Base-by-base conservation (phyloP, 2,113 vertebrate genomes). In the Megalops atlanticus region DNA sequence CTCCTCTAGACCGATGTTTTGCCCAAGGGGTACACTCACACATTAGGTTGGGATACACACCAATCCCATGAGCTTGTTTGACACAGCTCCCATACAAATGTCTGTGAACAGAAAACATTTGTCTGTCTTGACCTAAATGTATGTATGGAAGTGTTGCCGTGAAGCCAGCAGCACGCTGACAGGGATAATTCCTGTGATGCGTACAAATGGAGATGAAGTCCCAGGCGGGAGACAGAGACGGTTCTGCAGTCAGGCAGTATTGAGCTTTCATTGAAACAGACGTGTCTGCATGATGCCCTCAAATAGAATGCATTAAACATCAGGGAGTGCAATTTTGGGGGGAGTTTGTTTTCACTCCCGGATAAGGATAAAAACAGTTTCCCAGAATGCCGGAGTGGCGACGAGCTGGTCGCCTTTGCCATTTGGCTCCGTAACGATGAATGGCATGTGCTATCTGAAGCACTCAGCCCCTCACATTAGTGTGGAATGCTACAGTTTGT, bases 241-340 rank as follows among this genome's bases (percentile, higher is more conserved):
- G 58, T 64, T 64, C 24, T 64, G 24, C 10, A 64, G 58, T 64
- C 58, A 64, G 58, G 1, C 7, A 64, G 58, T 10, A n/a, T 31
- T 8, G 11, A 64, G 31, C n/a, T 64, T 64, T 64, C n/a, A 54
- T 54, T 54, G 18, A 2, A 54, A 54, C 49, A 54, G 49, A 54
- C 18, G 18, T 21, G 4, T 6, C 49, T 24, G 5, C 24, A 64
- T 64, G 58, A 64, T 64, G 24, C n/a, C 58, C 31, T 21, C 58
- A 64, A 64, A 64, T 64, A 64, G 58, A 64, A 64, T 64, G n/a
- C 58, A 64, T 64, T 27, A 64, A 64, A 31, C 58, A 64, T 64
- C 58, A 64, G n/a, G n/a, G 27, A 64, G 11, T 11, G n/a, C 24
- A 64, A n/a, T 64, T 64, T 64, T 31, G 11, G 11, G 49, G 10